Percentiles rank a stretch among this genome's conserved stretches.
Evolutionary conservation across 2,888 invertebrate genomes (phyloP).

Genomic region (Heliconius ismenius): DNA sequence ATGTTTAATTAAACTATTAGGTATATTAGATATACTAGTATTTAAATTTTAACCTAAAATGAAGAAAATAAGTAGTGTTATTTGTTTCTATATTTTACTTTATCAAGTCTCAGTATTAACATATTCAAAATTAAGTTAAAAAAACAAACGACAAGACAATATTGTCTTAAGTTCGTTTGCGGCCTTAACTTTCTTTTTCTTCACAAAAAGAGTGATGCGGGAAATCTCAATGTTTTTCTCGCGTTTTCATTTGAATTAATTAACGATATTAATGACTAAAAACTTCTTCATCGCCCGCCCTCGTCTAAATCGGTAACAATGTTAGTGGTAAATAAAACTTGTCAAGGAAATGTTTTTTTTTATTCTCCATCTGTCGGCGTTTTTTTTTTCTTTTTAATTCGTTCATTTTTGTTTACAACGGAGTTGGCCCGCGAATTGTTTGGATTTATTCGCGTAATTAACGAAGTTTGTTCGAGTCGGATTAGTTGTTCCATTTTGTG

Average conservation of each 20-base stretch:
- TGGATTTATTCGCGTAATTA: constrained; percentile 81
- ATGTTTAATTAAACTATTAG: no score
- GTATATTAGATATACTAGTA: no score
- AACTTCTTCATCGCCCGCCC: constrained; percentile 74
- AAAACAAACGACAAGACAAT: not conserved
- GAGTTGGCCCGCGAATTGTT: constrained; percentile 69
- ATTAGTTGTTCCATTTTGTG: constrained; percentile 75
- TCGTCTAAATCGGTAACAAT: constrained; percentile 71
- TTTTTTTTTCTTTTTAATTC: constrained; percentile 69
- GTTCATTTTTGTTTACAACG: constrained; percentile 64
- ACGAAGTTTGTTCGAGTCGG: constrained; percentile 76
- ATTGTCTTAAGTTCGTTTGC: constrained; percentile 51
- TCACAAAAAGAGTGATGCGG: constrained; percentile 64
- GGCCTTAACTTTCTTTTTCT: constrained; percentile 66
- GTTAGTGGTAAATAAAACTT: constrained; percentile 81
- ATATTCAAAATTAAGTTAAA: not conserved
- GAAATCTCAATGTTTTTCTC: constrained; percentile 76
- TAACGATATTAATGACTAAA: constrained; percentile 79
- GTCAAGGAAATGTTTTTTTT: constrained; percentile 79
- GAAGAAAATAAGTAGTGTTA: no score
- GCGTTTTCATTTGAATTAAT: constrained; percentile 82
- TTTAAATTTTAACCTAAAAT: no score
- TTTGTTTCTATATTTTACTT: no score
- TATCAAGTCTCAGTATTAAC: not conserved
- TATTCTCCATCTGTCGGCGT: constrained; percentile 71